Conservation (phyloP, 2,888 invertebrate species). For the Teleogryllus oceanicus region DNA sequence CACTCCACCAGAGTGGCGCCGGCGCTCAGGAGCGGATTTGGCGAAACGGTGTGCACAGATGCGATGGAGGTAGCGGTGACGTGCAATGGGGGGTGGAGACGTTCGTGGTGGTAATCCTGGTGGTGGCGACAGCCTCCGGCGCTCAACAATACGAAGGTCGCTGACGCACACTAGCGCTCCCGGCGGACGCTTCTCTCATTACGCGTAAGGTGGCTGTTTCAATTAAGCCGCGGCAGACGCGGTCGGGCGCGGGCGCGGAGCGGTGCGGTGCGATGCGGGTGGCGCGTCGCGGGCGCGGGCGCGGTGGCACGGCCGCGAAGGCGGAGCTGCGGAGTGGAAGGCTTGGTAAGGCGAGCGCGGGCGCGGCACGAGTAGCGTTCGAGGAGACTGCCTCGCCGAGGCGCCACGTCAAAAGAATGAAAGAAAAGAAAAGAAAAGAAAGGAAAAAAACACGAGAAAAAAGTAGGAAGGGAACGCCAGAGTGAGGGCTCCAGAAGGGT, state of each 20-base stretch:
- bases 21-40: no score
- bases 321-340: constrained; percentile 18
- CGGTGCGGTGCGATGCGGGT: neutral
- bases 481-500: constrained; percentile 23
- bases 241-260: neutral
- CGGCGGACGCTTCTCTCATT: no score
- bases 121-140: no score
- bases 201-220: no score
- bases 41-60: no score
- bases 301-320: neutral
- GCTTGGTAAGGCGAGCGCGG: constrained; percentile 22
- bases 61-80: no score
- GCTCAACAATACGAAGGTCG: no score
- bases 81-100: no score
- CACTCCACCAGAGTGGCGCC: no score
- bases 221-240: neutral
- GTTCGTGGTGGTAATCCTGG: no score
- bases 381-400: neutral
- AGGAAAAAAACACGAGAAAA: neutral
- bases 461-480: constrained; percentile 20
- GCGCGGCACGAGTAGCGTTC: constrained; percentile 4
- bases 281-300: neutral
- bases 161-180: no score
- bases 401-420: constrained; percentile 25
- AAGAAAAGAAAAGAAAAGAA: constrained; percentile 24